Evolutionary conservation across 2,113 vertebrate genomes (phyloP), one percentile per base, ranked within the genome.

Genomic region (Lathamus discolor): DNA sequence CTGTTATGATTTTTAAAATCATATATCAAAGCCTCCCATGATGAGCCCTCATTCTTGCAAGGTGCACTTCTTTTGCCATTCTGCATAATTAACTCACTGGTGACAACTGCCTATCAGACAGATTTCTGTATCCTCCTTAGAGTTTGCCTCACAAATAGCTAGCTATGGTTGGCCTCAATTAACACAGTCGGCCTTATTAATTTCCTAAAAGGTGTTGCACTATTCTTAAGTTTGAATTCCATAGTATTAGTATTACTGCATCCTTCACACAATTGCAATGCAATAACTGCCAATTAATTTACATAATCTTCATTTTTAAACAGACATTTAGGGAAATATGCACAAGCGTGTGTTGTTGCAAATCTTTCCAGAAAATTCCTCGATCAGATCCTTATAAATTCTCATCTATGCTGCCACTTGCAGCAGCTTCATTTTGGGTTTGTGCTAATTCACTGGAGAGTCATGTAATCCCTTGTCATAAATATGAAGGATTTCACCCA

Each of bases 391-490:
- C 81, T 57, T 41, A 28, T 25, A 86, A 95, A 93, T 85, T 86
- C 90, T 85, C 77, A 11, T 39, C 80, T 52, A 3, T 3, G 44
- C 77, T 79, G 77, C 74, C 57, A 83, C 57, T 70, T 54, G 72
- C 67, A 49, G 37, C 1, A 48, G 90, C 68, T 44, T 49, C 69
- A 17, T n/a, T 4, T 43, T 77, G 57, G 83, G 80, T 63, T 91
- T 79, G 77, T 83, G 81, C 57, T 92, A 82, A 82, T 84, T 82
- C 96, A 80, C 77, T 27, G 69, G 43, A 76, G 88, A 94, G 62
- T 46, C 83, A 81, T 87, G 76, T 94, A 94, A 96, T 93, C 88
- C 88, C 92, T 86, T 84, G 86, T 75, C 91, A 83, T 28, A 75
- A 95, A 84, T 28, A 69, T 51, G 86, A 92, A 79, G 70, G 86